Base-by-base conservation (phyloP, 37 sponge, comb jelly and placozoan genomes). In the Sycon ciliatum region DNA sequence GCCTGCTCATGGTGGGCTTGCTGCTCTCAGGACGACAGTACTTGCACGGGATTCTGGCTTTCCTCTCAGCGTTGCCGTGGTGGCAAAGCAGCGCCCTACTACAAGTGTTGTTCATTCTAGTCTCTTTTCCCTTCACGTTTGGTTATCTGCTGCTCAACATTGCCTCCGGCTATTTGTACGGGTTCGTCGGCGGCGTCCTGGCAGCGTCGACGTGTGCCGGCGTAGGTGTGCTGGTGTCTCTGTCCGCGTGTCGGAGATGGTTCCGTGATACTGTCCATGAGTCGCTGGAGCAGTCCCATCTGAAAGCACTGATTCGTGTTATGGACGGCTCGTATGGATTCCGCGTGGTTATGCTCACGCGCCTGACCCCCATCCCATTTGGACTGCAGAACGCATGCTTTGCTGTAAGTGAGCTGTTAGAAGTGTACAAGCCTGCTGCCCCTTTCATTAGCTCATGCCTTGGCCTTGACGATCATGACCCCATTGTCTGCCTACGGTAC, bases 351-450 rank as follows among this genome's bases (percentile, higher is more conserved):
- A 54, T 77, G 1, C 61, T 95, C 53, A 78, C 88, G 0, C 53
- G 96, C 34, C 65, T 95, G 16, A 95, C 96, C 7, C 96, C 96
- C 3, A 62, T 95, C 0, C 96, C 96, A 4, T 90, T 84, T 85
- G 96, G 96, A 56, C 53, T 95, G 4, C 96, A 95, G 36, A 95
- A 90, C 58, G 83, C 78, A 5, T 56, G 90, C 1, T 82, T 95
- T 75, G 80, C 96, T 63, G 92, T 95, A 69, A 91, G 92, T 81
- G 38, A 35, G n/a, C 36, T 5, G 20, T 2, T 2, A 62, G 3
- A 2, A 38, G 3, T 66, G 5, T n/a, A 72, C 57, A 16, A 1
- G 13, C 42, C 11, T 34, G 22, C 39, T 33, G n/a, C n/a, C n/a
- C n/a, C n/a, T n/a, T n/a, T n/a, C n/a, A n/a, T n/a, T n/a, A n/a